Base-by-base conservation (phyloP, 2,113 vertebrate genomes). In the Chloropsis hardwickii region DNA sequence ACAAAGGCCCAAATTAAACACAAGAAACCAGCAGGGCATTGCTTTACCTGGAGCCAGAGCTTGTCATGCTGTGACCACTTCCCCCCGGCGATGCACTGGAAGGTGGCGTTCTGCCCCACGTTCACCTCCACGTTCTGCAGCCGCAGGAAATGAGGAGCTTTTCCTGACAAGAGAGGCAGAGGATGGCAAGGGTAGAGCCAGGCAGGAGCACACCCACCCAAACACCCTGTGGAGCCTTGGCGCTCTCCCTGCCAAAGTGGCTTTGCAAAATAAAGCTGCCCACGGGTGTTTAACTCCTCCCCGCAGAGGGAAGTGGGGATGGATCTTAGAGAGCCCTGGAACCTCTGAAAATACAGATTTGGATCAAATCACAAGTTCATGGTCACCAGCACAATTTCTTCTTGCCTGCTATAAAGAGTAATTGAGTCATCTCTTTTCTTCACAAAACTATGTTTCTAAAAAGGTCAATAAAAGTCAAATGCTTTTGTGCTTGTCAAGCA, bases 41-140 rank as follows among this genome's bases (percentile, higher is more conserved):
- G 0, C 25, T 12, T n/a, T 97, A 99, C 99, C 99, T 99, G 99
- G 47, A 99, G 98, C 99, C 99, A 99, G 29, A 99, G 98, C 87
- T 99, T 99, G 96, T 99, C 99, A 2, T 99, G 99, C 95, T 99
- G 99, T 3, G 99, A 99, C 99, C 99, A 99, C 95, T 99, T 99
- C 0, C 99, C 99, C 5, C 99, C 99, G 10, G 99, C 99, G 3
- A 99, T 99, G 88, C 99, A 99, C 97, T 99, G 99, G 91, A 99
- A 99, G 0, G 99, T 99, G 1, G 99, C 99, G 0, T 99, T 99
- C 98, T 99, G 99, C 15, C 99, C 99, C 96, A 99, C 99, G 0
- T 99, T 99, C 51, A 99, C 99, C 98, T 99, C 99, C 81, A 99
- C 99, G 1, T 99, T 99, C 98, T 99, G 99, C 74, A 99, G 98